A percentile compares a stretch with the other conserved stretches of the same genome.
phyloP scores from a whole-genome alignment of 2,113 vertebrate genomes.

The Strix aluco region DNA sequence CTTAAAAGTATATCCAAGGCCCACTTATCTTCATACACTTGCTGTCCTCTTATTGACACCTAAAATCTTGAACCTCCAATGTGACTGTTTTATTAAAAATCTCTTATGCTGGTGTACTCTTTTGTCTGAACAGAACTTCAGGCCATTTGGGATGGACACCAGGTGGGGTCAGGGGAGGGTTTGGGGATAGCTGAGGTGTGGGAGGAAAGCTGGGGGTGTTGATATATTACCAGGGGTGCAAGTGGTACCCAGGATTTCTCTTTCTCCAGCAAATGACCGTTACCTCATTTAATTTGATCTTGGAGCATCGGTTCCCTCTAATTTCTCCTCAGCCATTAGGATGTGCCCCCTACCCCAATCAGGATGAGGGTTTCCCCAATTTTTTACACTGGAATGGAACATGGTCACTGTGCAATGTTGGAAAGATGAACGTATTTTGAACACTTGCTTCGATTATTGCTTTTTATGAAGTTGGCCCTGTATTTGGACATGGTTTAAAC shows the following conservation, averaged over 20 bases:
- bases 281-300: neutral
- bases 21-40: neutral
- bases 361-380: neutral
- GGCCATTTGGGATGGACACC: neutral
- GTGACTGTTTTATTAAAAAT: neutral
- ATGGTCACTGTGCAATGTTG: rapidly evolving
- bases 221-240: neutral
- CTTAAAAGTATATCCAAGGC: neutral
- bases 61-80: neutral
- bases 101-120: neutral
- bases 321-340: neutral
- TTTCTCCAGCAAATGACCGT: neutral
- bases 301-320: neutral
- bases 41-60: neutral
- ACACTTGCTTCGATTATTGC: neutral
- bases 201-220: neutral
- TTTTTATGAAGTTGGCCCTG: neutral
- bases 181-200: neutral
- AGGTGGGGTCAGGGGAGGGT: neutral
- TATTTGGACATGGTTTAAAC: neutral
- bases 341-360: neutral
- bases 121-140: neutral
- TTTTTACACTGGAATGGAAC: neutral
- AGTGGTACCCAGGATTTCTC: neutral
- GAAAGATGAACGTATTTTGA: neutral